phyloP scores from a whole-genome alignment of 2,113 vertebrate genomes.

The Passer montanus region DNA sequence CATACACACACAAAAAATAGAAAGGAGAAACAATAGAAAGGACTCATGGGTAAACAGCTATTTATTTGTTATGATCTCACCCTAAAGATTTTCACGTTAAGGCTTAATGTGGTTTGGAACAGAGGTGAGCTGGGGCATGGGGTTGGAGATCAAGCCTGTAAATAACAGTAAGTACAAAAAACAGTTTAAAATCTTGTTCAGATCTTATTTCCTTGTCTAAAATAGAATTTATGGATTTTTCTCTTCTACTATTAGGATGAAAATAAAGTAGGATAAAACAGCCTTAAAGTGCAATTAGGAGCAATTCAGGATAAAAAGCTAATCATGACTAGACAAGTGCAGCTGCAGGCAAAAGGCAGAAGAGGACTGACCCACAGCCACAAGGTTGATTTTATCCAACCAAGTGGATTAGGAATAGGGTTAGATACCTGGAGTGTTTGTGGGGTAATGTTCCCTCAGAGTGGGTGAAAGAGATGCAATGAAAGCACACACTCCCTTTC shows the following conservation, averaged over 20 bases:
- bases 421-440: neutral
- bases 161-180: slow-evolving; percentile 55
- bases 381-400: neutral
- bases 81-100: slow-evolving; percentile 60
- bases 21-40: neutral
- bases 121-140: neutral
- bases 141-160: slow-evolving; percentile 55
- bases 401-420: neutral
- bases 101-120: slow-evolving; percentile 47
- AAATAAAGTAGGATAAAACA: neutral
- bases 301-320: neutral
- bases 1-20: neutral
- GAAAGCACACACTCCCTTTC: rapidly evolving
- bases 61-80: slow-evolving; percentile 72
- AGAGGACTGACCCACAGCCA: neutral
- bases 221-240: slow-evolving; percentile 48
- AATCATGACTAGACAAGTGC: neutral
- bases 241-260: neutral
- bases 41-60: slow-evolving; percentile 23
- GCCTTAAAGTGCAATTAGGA: neutral
- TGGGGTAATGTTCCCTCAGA: rapidly evolving
- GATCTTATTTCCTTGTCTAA: slow-evolving; percentile 34
- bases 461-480: neutral
- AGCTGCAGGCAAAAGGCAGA: neutral
- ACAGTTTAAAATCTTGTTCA: neutral